phyloP scores from a whole-genome alignment of 1,140 invertebrate species.

The Danaus melanippus region DNA sequence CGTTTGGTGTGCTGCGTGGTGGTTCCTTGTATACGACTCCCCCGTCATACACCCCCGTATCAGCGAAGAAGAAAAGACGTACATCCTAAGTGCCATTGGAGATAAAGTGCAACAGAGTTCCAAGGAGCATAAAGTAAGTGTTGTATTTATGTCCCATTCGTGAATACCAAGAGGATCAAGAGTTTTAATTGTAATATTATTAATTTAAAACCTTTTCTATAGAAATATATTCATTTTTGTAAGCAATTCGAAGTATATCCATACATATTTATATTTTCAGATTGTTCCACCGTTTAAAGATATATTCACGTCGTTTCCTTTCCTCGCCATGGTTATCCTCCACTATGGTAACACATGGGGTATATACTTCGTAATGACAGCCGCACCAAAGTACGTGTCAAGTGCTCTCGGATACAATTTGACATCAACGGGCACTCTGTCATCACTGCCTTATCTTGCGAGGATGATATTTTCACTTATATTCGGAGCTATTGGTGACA shows the following conservation, averaged over 20 bases:
- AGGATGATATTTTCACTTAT: conserved; percentile 77
- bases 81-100: conserved; percentile 77
- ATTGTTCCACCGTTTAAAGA: conserved; percentile 73
- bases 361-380: conserved; percentile 86
- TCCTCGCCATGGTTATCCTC: conserved; percentile 77
- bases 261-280: conserved; percentile 37
- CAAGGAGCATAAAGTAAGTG: conserved; percentile 40
- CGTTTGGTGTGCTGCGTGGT: conserved; percentile 77
- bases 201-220: no score
- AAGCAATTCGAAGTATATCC: no score
- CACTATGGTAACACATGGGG: conserved; percentile 86
- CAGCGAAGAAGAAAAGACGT: conserved; percentile 80
- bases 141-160: no score
- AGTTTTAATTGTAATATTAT: no score
- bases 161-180: no score
- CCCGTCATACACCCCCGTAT: conserved; percentile 85
- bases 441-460: conserved; percentile 79
- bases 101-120: conserved; percentile 55
- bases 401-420: conserved; percentile 88
- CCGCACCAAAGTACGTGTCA: conserved; percentile 91
- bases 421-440: conserved; percentile 78
- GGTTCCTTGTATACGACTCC: conserved; percentile 77
- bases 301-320: conserved; percentile 78
- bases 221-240: no score
- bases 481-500: conserved; percentile 81